Percentiles rank a stretch among this genome's conserved stretches.
Conservation (phyloP, 2,797 vertebrate species). For the Anniella stebbinsi region DNA sequence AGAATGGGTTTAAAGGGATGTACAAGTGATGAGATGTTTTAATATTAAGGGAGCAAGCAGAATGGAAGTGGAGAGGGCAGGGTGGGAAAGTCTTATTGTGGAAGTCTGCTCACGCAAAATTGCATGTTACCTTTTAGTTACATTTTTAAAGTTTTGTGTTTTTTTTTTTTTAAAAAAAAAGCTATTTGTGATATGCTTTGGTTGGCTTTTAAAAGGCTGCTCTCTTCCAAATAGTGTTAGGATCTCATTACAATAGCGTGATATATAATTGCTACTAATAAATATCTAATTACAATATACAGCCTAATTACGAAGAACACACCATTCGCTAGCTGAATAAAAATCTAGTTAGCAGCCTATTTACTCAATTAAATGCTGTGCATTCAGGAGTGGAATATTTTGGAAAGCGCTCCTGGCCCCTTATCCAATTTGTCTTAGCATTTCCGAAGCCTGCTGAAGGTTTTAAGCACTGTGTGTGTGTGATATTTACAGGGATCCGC, state of each 20-base stretch:
- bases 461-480: neutral
- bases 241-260: neutral
- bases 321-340: slow-evolving; percentile 21
- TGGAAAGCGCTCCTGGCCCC: slow-evolving; percentile 29
- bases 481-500: neutral
- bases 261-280: neutral
- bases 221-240: slow-evolving; percentile 4
- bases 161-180: too few relatives aligned
- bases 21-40: too few relatives aligned
- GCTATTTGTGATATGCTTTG: neutral
- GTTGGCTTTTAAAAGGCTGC: neutral
- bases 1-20: too few relatives aligned
- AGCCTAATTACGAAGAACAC: slow-evolving; percentile 34
- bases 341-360: slow-evolving; percentile 27
- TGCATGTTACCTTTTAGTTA: neutral
- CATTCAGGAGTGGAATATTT: neutral
- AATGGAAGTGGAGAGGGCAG: neutral
- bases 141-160: neutral
- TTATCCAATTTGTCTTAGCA: slow-evolving; percentile 27
- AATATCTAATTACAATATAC: slow-evolving; percentile 11
- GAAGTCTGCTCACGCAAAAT: neutral
- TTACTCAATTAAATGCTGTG: slow-evolving; percentile 33
- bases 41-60: too few relatives aligned
- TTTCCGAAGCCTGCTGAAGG: slow-evolving; percentile 34
- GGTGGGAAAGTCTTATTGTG: neutral